Base-by-base conservation (phyloP, 2,113 vertebrate genomes). In the Rhea pennata region DNA sequence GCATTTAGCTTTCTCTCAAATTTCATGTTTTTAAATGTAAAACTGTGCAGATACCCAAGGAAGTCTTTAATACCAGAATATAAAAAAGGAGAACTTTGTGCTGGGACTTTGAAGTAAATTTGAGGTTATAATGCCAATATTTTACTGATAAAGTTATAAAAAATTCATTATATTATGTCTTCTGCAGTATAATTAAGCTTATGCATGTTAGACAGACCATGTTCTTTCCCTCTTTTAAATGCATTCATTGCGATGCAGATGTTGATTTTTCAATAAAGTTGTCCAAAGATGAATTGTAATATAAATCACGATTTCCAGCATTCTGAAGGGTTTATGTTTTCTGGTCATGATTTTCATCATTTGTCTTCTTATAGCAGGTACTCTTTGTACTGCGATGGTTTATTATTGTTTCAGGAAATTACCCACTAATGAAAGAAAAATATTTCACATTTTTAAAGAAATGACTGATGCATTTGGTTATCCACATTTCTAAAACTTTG, bases 351-450 rank as follows among this genome's bases (percentile, higher is more conserved):
- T 93, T 95, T 82, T 97, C 83, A 36, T 72, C 78, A 39, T 95
- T 95, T 97, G 87, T 95, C 82, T 91, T 95, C 58, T 74, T 66
- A 10, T 70, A 86, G 71, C 91, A 95, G 94, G 88, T 94, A 70
- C 77, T 78, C 84, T 94, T 80, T 96, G 88, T 81, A 39, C 75
- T 59, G 5, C 59, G n/a, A 70, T 92, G 65, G 46, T 97, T 93
- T 91, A 88, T 96, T 92, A 76, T 74, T 67, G 59, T 89, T 93
- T 95, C 90, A 87, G 86, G 84, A 96, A 94, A 95, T 97, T 86
- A 75, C 29, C 53, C 95, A 59, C 75, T 92, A 91, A 94, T 95
- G 93, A 94, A 95, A 84, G 91, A 85, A 93, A 90, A 92, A 73
- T 95, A 85, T 88, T 96, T 97, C 70, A 67, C 84, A 64, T 86